phyloP scores from a whole-genome alignment of 1,140 invertebrate species.

The Drosophila mayri region DNA sequence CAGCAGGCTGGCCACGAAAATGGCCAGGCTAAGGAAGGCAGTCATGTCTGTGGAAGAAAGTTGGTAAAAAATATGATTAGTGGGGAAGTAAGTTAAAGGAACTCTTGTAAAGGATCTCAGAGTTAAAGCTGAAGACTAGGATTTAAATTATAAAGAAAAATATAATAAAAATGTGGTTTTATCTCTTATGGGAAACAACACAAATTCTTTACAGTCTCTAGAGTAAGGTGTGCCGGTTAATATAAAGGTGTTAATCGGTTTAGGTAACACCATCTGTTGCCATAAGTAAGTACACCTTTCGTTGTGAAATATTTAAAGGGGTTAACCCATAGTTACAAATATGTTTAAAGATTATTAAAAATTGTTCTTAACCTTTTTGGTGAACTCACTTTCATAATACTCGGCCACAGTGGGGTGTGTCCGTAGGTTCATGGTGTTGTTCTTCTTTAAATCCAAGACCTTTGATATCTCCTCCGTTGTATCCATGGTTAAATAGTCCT shows the following conservation, averaged over 20 bases:
- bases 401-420: constrained; percentile 63
- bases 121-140: background rate
- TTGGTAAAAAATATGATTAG: constrained; percentile 6
- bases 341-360: background rate
- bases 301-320: background rate
- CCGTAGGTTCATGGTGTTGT: constrained; percentile 43
- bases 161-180: background rate
- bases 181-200: background rate
- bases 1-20: constrained; percentile 70
- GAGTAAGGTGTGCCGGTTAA: background rate
- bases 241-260: constrained; percentile 3
- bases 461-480: constrained; percentile 33
- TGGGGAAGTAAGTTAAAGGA: background rate
- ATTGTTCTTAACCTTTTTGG: background rate
- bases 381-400: constrained; percentile 76
- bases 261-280: background rate
- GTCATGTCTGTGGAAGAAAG: constrained; percentile 65
- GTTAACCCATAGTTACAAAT: background rate
- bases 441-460: constrained; percentile 38
- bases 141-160: background rate
- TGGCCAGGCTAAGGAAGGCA: constrained; percentile 71
- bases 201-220: background rate
- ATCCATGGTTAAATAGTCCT: constrained; percentile 38
- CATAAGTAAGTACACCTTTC: background rate
- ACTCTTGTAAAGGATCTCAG: background rate